Evolutionary conservation across 2,888 invertebrate genomes (phyloP).

Genomic region (Rotaria macrura): DNA sequence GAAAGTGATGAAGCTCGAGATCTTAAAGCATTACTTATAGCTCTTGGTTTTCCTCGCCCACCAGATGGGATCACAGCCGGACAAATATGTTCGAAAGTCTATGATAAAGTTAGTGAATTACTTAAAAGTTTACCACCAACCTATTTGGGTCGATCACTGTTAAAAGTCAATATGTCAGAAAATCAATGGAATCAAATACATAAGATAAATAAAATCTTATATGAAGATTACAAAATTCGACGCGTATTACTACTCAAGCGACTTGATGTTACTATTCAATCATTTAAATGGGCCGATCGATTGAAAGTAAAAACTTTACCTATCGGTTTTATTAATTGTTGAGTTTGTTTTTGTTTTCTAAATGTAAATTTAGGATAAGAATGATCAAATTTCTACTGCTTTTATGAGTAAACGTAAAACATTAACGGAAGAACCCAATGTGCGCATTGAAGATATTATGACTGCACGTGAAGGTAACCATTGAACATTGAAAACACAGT

Average conservation of each 20-base stretch:
- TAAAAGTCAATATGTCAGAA: slow-evolving; percentile 61
- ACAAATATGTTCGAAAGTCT: slow-evolving; percentile 28
- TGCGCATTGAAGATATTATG: slow-evolving; percentile 66
- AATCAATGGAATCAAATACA: slow-evolving; percentile 72
- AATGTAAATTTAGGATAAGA: slow-evolving; percentile 54
- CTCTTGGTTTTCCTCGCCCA: slow-evolving; percentile 27
- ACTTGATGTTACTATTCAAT: slow-evolving; percentile 86
- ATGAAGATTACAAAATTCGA: slow-evolving; percentile 69
- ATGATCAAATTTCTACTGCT: slow-evolving; percentile 54
- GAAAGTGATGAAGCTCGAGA: slow-evolving; percentile 29
- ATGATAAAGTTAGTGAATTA: slow-evolving; percentile 37
- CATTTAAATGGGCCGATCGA: slow-evolving; percentile 62
- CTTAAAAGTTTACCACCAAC: slow-evolving; percentile 50
- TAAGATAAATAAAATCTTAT: slow-evolving; percentile 62
- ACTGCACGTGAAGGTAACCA: slow-evolving; percentile 63
- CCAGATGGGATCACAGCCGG: slow-evolving; percentile 15
- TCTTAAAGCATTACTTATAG: slow-evolving; percentile 23
- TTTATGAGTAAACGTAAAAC: slow-evolving; percentile 43
- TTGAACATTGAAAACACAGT: background rate
- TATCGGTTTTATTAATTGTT: no score
- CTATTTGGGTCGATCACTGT: slow-evolving; percentile 65
- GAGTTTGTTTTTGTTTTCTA: slow-evolving; percentile 29
- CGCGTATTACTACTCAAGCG: slow-evolving; percentile 77
- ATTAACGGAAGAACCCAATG: slow-evolving; percentile 57
- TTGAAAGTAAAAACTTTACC: slow-evolving; percentile 54